Percentiles rank a stretch among this genome's conserved stretches.
These are phyloP conservation scores for Halichoerus grypus DNA, from an alignment of 2,113 vertebrate species.

Conservation along the genomic window DNA sequence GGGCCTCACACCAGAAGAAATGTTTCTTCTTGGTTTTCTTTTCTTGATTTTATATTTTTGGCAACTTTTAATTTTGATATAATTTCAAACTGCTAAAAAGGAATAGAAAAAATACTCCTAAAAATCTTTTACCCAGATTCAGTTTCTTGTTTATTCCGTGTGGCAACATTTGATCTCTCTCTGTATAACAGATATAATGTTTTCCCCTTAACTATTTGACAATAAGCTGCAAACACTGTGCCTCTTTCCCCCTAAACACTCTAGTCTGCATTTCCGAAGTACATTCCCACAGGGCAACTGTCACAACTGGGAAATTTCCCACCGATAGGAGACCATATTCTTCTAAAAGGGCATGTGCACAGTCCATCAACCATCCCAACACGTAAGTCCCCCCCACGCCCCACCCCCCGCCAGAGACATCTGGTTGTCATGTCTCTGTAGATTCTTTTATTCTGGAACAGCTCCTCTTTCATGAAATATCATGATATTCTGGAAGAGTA, in stretches of 20 bases:
- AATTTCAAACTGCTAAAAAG: slow-evolving; percentile 33
- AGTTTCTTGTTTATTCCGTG: neutral
- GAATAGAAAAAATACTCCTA: slow-evolving; percentile 18
- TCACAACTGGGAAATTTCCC: neutral
- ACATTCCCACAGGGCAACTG: neutral
- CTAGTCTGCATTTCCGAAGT: neutral
- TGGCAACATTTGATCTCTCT: neutral
- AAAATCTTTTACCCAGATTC: slow-evolving; percentile 18
- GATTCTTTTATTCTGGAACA: neutral
- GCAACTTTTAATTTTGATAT: slow-evolving; percentile 5
- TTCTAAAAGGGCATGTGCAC: neutral
- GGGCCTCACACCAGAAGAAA: neutral
- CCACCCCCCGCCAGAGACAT: too few relatives aligned
- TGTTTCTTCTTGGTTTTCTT: slow-evolving; percentile 22
- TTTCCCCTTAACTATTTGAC: neutral
- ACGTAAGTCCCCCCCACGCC: too few relatives aligned
- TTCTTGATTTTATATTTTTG: neutral
- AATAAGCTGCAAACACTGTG: neutral
- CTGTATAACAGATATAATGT: neutral
- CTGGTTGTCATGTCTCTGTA: neutral
- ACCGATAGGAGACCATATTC: neutral
- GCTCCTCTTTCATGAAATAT: neutral
- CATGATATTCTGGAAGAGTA: neutral
- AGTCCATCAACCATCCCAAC: neutral
- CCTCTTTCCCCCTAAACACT: neutral